phyloP scores from a whole-genome alignment of 2,888 invertebrate species.

The Netelia virgata region DNA sequence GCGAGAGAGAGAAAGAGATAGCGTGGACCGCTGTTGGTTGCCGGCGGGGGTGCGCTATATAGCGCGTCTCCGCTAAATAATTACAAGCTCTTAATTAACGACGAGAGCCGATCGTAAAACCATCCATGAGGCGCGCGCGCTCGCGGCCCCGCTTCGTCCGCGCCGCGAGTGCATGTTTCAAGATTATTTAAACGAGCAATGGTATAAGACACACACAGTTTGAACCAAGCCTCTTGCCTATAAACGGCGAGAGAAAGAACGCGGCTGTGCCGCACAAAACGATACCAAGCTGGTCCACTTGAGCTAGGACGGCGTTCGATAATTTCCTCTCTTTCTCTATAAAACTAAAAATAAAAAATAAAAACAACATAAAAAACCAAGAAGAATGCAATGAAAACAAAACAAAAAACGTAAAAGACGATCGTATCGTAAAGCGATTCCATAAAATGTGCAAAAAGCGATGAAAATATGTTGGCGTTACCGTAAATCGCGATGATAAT shows the following conservation, averaged over 20 bases:
- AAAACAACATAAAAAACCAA: background rate
- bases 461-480: background rate
- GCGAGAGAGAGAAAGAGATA: conserved; percentile 62
- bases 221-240: conserved; percentile 46
- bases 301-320: conserved; percentile 22
- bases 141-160: conserved; percentile 67
- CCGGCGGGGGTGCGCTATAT: conserved; percentile 83
- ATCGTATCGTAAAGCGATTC: no score
- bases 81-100: conserved; percentile 85
- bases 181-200: conserved; percentile 83
- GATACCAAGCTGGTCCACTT: conserved; percentile 24
- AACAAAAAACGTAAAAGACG: no score
- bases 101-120: conserved; percentile 84
- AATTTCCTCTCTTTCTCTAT: conserved; percentile 9
- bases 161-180: conserved; percentile 81
- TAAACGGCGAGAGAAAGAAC: conserved; percentile 53
- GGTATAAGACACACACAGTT: conserved; percentile 69
- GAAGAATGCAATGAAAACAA: no score
- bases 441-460: no score
- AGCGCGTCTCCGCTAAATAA: conserved; percentile 84
- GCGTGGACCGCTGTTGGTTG: conserved; percentile 75
- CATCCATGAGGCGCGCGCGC: conserved; percentile 78
- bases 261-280: background rate
- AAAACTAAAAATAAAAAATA: background rate
- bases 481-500: background rate